phyloP scores from a whole-genome alignment of 2,888 invertebrate species.

The Galerucella nymphaeae region DNA sequence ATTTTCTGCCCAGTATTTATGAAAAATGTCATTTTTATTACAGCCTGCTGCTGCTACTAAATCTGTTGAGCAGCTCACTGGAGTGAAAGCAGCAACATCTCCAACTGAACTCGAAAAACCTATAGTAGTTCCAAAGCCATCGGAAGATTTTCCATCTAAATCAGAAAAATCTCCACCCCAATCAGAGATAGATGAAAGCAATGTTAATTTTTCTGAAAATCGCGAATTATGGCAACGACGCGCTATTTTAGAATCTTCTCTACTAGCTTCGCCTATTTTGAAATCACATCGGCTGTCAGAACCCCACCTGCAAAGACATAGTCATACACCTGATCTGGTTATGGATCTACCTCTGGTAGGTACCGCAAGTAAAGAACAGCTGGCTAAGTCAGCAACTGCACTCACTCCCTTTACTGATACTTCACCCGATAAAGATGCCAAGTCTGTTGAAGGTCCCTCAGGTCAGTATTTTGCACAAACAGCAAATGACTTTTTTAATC shows the following conservation, averaged over 20 bases:
- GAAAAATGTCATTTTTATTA: slow-evolving; percentile 16
- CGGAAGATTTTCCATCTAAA: slow-evolving; percentile 12
- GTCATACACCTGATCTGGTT: slow-evolving; percentile 82
- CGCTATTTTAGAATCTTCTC: slow-evolving; percentile 67
- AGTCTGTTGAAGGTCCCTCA: slow-evolving; percentile 41
- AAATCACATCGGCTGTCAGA: slow-evolving; percentile 63
- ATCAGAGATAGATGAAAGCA: slow-evolving; percentile 61
- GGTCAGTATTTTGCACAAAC: slow-evolving; percentile 8
- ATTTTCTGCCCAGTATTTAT: neutral
- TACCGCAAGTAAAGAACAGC: slow-evolving; percentile 60
- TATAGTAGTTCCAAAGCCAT: neutral
- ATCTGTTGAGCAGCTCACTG: slow-evolving; percentile 9
- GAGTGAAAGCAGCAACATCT: slow-evolving; percentile 7
- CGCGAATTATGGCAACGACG: slow-evolving; percentile 73
- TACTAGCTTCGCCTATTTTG: slow-evolving; percentile 53
- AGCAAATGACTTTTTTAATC: neutral
- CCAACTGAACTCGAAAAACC: slow-evolving; percentile 12
- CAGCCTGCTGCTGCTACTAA: slow-evolving; percentile 13
- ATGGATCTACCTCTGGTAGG: slow-evolving; percentile 80
- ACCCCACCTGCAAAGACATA: slow-evolving; percentile 62
- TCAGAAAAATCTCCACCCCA: slow-evolving; percentile 25
- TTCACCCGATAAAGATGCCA: slow-evolving; percentile 55
- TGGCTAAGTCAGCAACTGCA: slow-evolving; percentile 58
- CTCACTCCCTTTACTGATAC: slow-evolving; percentile 54
- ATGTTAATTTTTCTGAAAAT: slow-evolving; percentile 66